Base-by-base conservation (phyloP, 2,113 vertebrate species). In the Camelus bactrianus region DNA sequence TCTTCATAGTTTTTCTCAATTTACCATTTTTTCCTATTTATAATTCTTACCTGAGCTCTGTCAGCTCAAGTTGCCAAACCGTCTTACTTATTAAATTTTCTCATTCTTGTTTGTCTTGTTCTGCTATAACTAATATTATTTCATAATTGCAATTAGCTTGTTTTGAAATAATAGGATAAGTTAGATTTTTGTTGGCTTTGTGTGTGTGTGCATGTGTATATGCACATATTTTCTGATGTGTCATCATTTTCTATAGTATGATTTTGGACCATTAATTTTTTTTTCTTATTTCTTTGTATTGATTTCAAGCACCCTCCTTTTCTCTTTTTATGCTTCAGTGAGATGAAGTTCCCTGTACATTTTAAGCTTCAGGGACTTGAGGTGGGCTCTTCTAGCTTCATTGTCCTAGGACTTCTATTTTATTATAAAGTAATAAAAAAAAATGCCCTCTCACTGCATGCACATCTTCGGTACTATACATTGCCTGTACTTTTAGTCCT, bases 351-450 rank as follows among this genome's bases (percentile, higher is more conserved):
- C 77, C 13, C 38, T 82, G 11, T 60, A 82, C 52, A 54, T 92
- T 89, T 77, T 50, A 89, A 50, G 46, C 35, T 48, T 42, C 46
- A 46, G 35, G 35, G 50, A 20, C 50, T 81, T 56, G 9, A 50
- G 8, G 32, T 60, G 50, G 17, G 50, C 52, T 32, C 79, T 58
- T 42, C 54, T 38, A 60, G 16, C 11, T 86, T 93, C 15, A 48
- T 50, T 60, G 16, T 38, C 30, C 22, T 87, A 48, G 38, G 30
- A 50, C 16, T 60, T 82, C 38, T 70, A 76, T 80, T 70, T 64
- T 79, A 86, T 80, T 79, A 6, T 85, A 84, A 86, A 79, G 5
- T 46, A 64, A 72, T 79, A 79, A 77, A 95, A 75, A 75, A 70
- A n/a, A 69, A 28, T 67, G 17, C 42, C 52, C 26, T 60, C 26